These are phyloP conservation scores for Latrodectus elegans DNA, from an alignment of 2,888 invertebrate species.

Conservation along the genomic window DNA sequence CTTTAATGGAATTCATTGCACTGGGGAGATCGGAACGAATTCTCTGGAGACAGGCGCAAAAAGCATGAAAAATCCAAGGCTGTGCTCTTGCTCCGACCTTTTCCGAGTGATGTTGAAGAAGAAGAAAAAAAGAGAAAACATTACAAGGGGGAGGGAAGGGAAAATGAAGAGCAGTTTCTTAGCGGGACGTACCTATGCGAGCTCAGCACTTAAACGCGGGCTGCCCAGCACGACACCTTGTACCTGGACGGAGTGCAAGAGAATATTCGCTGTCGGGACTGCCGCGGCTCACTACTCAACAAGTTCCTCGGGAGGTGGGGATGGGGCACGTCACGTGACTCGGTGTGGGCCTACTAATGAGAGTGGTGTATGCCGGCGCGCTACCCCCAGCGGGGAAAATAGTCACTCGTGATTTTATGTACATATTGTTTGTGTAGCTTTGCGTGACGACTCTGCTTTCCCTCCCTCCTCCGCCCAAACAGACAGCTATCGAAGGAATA, in stretches of 20 bases:
- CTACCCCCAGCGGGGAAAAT: not conserved
- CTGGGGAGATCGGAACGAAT: no score
- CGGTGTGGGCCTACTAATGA: constrained; percentile 47
- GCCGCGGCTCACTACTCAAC: constrained; percentile 4
- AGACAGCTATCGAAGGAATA: not conserved
- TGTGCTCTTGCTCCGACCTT: not conserved
- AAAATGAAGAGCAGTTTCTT: not conserved
- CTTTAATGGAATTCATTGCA: no score
- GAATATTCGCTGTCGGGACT: not conserved
- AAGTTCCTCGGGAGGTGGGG: constrained; percentile 8
- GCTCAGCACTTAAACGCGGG: constrained; percentile 7
- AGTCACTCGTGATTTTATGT: not conserved
- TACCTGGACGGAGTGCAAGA: constrained; percentile 8
- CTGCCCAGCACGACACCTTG: constrained; percentile 45
- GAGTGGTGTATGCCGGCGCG: constrained; percentile 17
- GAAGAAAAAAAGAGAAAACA: not conserved
- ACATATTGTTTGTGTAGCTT: not conserved
- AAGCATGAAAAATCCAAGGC: constrained; percentile 2
- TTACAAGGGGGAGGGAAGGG: not conserved
- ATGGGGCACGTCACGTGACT: constrained; percentile 22
- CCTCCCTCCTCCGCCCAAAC: not conserved
- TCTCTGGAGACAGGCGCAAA: not conserved
- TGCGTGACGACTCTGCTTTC: not conserved
- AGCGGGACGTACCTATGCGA: not conserved
- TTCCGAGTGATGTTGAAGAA: not conserved